Base-by-base conservation (phyloP, 2,797 vertebrate species). In the Chanos chanos region DNA sequence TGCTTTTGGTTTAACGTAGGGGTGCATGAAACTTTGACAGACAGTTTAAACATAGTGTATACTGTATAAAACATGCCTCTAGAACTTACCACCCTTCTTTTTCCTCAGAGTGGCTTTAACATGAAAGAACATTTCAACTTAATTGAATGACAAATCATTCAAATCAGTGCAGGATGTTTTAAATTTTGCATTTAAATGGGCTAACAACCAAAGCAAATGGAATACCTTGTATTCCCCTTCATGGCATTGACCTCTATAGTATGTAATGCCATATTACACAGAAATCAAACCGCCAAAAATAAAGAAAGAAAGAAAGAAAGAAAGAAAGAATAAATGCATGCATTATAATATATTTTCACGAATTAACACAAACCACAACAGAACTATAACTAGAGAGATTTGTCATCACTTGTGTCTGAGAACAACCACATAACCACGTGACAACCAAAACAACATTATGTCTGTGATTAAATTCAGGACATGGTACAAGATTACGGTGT, bases 81-180 rank as follows among this genome's bases (percentile, higher is more conserved):
- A 36, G 58, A 70, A 83, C 83, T 82, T 62, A 78, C 76, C 93
- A 90, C 89, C 90, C 89, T 91, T 93, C 89, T 92, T 94, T 86
- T 91, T 94, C 92, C 92, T 91, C 84, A 94, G 87, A 75, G 93
- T 93, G 85, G 92, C 93, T 94, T 91, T 61, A 89, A 91, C 86
- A 77, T 89, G 81, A 89, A 86, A 90, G 86, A 89, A 87, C 64
- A 71, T 61, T 60, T 64, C 68, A 61, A 50, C 55, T 73, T 77
- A 70, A 73, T 62, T 71, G 45, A 68, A 62, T 41, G 40, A 66
- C 49, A 36, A 44, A 56, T 66, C n/a, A 55, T 51, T 64, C 59
- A 58, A 16, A 66, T n/a, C n/a, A n/a, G n/a, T n/a, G n/a, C n/a
- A n/a, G n/a, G 52, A 39, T 39, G 10, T 66, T 47, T 60, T 63